Evolutionary conservation across 2,797 vertebrate genomes (phyloP), one percentile per base, ranked within the genome.

Genomic region (Phoeniculus purpureus): DNA sequence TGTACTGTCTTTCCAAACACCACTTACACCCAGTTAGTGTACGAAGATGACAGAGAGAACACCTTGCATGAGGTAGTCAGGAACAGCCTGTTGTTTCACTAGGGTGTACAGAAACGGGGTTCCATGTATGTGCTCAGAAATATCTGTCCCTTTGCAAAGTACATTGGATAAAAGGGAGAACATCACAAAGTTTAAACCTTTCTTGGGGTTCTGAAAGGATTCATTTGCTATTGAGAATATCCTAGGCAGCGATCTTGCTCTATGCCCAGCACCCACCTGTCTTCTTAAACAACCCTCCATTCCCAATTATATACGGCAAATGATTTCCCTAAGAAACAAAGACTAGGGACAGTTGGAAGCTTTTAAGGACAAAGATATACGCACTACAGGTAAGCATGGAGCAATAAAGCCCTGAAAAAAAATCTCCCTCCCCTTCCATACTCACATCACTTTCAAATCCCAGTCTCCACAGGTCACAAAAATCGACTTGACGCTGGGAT

Each of bases 381-480:
- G 61, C 81, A 92, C 81, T 96, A 86, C 87, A 96, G 67, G 32
- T 56, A 90, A 86, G 59, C 65, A 81, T 9, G 14, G 56, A 93
- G 82, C 56, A 76, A 91, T 71, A 74, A 89, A 90, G 27, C 58
- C 58, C 67, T 85, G 56, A 32, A 91, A 43, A 43, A 92, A 77
- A 89, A 78, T 78, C 81, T 85, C 84, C 80, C 92, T 88, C 85
- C 92, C 90, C 88, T 93, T 85, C 95, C 90, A 96, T 98, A 98
- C 98, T 98, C 96, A 98, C 98, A 98, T 98, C 95, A 98, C 97
- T 98, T 98, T 98, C 96, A 98, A 97, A 97, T 98, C 98, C 98
- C 98, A 98, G 95, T 98, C 98, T 95, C 98, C 98, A 93, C 98
- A 98, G 97, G 98, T 98, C 96, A 98, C 98, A 97, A 98, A 98